Evolutionary conservation across 2,888 invertebrate genomes (phyloP), one percentile per base, ranked within the genome.

Genomic region (Clitarchus hookeri): DNA sequence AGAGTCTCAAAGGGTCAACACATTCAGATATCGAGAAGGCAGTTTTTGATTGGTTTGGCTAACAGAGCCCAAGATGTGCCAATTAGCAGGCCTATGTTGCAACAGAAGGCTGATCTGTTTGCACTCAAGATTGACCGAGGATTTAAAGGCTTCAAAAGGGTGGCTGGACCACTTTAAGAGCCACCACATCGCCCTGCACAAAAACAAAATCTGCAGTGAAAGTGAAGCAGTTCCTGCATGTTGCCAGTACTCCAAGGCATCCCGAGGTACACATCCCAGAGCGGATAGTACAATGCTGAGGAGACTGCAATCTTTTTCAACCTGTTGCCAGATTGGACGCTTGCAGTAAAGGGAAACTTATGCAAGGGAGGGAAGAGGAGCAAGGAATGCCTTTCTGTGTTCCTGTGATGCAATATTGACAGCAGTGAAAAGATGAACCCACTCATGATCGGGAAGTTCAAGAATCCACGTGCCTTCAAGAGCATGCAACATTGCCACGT

Each of bases 391-490:
- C 65, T 65, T 65, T 1, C 65, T 65, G n/a, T n/a, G n/a, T n/a
- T n/a, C n/a, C n/a, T n/a, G 11, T 65, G 65, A 1, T 65, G 65
- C 6, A 65, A 65, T n/a, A 65, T 65, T 6, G 65, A 65, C n/a
- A 23, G 23, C 65, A 65, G 65, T 65, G 65, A 65, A 26, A 84
- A 23, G 65, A 27, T 9, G 36, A 84, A 84, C 36, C 78, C 65
- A 65, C 8, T 84, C n/a, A 27, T 84, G 65, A 84, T 65, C 12
- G 77, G 36, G 27, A 84, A 84, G 27, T 84, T 26, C n/a, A 27
- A 84, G 19, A 84, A 65, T 19, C 84, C 77, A 16, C n/a, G 65
- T n/a, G 8, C 8, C 6, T 84, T 11, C 9, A 84, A 11, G 65
- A 23, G n/a, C 54, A 44, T 13, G 26, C 53, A 36, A 1, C 6